These are phyloP conservation scores for Drosophila vallismaia DNA, from an alignment of 2,888 invertebrate genomes.

Conservation along the genomic window DNA sequence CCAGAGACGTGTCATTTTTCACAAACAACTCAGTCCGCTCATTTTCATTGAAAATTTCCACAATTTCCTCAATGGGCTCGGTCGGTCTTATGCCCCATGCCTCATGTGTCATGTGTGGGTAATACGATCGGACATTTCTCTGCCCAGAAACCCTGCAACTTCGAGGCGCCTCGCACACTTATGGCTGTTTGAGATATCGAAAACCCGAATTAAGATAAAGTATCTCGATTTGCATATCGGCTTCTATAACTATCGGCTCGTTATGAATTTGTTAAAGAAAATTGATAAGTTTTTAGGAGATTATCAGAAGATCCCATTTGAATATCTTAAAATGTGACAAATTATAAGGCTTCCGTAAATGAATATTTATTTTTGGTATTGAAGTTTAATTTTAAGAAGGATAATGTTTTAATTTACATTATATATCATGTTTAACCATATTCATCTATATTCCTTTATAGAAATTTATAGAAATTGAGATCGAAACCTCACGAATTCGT, in stretches of 20 bases:
- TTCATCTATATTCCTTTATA: too few species aligned
- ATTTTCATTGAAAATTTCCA: slow-evolving; percentile 67
- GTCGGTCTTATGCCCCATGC: slow-evolving; percentile 23
- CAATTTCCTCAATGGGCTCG: slow-evolving; percentile 64
- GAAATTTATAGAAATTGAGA: too few species aligned
- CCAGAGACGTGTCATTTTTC: slow-evolving; percentile 70
- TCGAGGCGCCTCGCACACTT: slow-evolving; percentile 26
- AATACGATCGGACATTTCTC: slow-evolving; percentile 69
- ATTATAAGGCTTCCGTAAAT: slow-evolving; percentile 4
- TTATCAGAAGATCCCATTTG: slow-evolving; percentile 6
- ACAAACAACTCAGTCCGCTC: slow-evolving; percentile 66
- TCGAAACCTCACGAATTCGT: background rate
- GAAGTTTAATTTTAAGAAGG: too few species aligned
- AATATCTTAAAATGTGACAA: slow-evolving; percentile 3
- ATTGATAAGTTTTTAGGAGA: background rate
- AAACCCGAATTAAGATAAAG: slow-evolving; percentile 72
- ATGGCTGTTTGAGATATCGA: slow-evolving; percentile 62
- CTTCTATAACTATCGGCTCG: slow-evolving; percentile 10
- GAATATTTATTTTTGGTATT: background rate
- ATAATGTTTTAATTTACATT: too few species aligned
- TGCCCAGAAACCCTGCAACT: slow-evolving; percentile 69
- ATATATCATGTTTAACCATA: too few species aligned
- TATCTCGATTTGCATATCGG: background rate
- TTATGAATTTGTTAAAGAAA: background rate
- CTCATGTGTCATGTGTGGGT: slow-evolving; percentile 45